Base-by-base conservation (phyloP, 2,113 vertebrate species). In the Lycaon pictus region DNA sequence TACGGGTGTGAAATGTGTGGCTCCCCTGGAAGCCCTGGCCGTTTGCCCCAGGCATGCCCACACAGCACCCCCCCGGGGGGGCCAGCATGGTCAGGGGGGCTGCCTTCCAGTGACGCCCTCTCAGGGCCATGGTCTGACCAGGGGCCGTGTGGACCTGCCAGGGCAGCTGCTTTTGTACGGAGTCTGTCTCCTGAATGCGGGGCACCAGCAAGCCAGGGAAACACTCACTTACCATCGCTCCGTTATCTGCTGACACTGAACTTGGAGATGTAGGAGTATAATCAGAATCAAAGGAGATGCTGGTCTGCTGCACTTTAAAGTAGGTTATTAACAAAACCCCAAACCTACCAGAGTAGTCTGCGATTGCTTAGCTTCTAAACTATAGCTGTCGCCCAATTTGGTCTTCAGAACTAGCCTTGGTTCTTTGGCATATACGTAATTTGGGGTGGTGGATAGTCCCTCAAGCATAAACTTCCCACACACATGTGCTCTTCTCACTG, bases 271-370 rank as follows among this genome's bases (percentile, higher is more conserved):
- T 7, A 84, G 55, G 55, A 65, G 22, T 90, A 56, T 96, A 97
- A 97, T 97, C 94, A 96, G 94, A 93, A 89, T 67, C 97, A 56
- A 79, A 87, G 87, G 79, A 58, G 69, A 80, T 60, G 60, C 35
- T 56, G 29, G 93, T n/a, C 37, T 89, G 58, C 71, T 79, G 37
- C 93, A 79, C 62, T 93, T 55, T 16, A 87, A 76, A 76, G 37
- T 81, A 86, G 89, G 58, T 96, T 80, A 91, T 95, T 95, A 97
- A 95, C 90, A 43, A 65, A 80, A 83, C 48, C 53, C 77, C 67
- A 80, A 88, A 90, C 27, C 63, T 35, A 37, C 11, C 51, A 3
- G 79, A 25, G 20, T 4, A 51, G 72, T 35, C 86, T 86, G 82
- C 58, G 93, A 22, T 43, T 81, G 71, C 69, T 74, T 55, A 67